Base-by-base conservation (phyloP, 2,888 invertebrate genomes). In the Phortica okadai region DNA sequence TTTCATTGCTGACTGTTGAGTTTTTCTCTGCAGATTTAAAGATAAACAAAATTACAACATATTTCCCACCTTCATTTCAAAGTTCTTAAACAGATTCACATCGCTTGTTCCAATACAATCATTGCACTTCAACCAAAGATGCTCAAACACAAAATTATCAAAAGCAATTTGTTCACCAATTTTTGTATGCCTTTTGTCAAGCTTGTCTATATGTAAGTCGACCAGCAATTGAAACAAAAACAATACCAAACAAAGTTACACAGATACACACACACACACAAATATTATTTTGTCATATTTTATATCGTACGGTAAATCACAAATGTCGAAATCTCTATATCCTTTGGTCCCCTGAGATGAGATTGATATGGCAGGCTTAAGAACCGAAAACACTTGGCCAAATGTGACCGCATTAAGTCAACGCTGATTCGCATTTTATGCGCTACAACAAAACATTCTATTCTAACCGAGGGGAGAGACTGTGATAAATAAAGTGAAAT, bases 311-410 rank as follows among this genome's bases (percentile, higher is more conserved):
- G 87, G 82, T 85, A 88, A 90, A 90, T 90, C 89, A 88, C 86
- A 89, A 89, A 90, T 80, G 88, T 89, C 89, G 89, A 89, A 89
- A 89, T 90, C 88, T 88, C 89, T 88, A 85, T 90, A 88, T 89
- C 87, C 88, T 76, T 75, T 45, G 82, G 82, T 91, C 91, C 91
- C 91, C 79, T 77, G 91, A 88, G 91, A 91, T 77, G 91, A 89
- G 91, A 91, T 89, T 90, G 91, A 91, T 91, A 90, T 88, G 89
- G 89, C 84, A 86, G 90, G 90, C 90, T 92, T 91, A 91, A 89
- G 90, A 90, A 87, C 87, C 70, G 45, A 89, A 91, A 92, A 89
- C 89, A 91, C 91, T 91, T 90, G 89, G 90, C 92, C 91, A 91
- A 92, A 92, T 91, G 91, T 91, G 91, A 90, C 91, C 91, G 84